phyloP scores from a whole-genome alignment of 2,888 invertebrate genomes.

The Drosophila rellima region DNA sequence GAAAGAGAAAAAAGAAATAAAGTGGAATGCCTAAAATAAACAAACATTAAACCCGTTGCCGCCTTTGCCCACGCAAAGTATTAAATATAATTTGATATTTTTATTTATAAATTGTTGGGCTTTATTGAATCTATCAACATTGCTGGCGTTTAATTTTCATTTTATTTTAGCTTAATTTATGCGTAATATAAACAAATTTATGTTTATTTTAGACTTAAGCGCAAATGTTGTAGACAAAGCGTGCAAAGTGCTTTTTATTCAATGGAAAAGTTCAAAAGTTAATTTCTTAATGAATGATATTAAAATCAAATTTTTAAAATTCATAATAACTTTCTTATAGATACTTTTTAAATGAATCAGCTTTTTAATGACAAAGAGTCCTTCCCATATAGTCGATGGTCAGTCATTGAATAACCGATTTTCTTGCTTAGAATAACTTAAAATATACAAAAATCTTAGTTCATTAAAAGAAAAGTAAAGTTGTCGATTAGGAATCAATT shows the following conservation, averaged over 20 bases:
- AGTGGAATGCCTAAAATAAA: slow-evolving; percentile 47
- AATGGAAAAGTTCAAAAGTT: slow-evolving; percentile 14
- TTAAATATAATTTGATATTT: slow-evolving; percentile 52
- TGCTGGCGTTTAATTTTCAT: slow-evolving; percentile 15
- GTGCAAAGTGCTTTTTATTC: slow-evolving; percentile 4
- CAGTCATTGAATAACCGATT: too few relatives aligned
- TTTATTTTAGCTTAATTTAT: slow-evolving; percentile 17
- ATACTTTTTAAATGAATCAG: not conserved
- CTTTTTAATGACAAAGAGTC: not conserved
- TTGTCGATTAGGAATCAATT: too few relatives aligned
- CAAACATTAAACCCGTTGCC: slow-evolving; percentile 30
- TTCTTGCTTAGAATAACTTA: too few relatives aligned
- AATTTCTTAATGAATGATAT: slow-evolving; percentile 4
- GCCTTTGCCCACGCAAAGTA: slow-evolving; percentile 25
- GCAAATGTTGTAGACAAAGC: slow-evolving; percentile 13
- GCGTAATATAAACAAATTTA: slow-evolving; percentile 19
- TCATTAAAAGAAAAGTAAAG: too few relatives aligned
- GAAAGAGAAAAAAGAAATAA: slow-evolving; percentile 2
- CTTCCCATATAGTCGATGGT: too few relatives aligned
- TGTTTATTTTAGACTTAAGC: slow-evolving; percentile 10
- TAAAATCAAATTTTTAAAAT: not conserved
- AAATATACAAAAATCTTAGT: too few relatives aligned
- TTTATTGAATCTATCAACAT: slow-evolving; percentile 23
- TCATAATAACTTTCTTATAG: not conserved
- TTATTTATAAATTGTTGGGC: slow-evolving; percentile 43